Evolutionary conservation across 1,140 invertebrate genomes (phyloP).

Genomic region (Tribolium madens): DNA sequence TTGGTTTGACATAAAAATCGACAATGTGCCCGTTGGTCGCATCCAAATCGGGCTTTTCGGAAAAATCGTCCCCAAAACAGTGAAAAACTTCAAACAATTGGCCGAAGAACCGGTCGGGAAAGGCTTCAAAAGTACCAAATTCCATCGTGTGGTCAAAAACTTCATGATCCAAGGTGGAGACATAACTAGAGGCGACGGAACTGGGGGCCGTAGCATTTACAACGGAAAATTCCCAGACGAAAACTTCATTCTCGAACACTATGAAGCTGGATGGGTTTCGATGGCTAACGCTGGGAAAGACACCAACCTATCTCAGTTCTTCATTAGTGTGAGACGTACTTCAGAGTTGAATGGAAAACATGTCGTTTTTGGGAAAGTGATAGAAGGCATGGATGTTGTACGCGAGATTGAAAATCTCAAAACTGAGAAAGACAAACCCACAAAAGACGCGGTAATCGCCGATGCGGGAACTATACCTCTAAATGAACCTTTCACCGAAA

Average conservation of each 20-base stretch:
- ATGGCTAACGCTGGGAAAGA: conserved; percentile 98
- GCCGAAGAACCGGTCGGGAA: conserved; percentile 78
- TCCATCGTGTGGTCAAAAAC: conserved; percentile 93
- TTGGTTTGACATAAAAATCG: conserved; percentile 93
- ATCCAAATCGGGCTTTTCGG: conserved; percentile 95
- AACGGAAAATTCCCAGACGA: conserved; percentile 95
- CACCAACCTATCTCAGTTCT: conserved; percentile 99
- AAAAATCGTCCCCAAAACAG: conserved; percentile 96
- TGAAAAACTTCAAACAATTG: conserved; percentile 90
- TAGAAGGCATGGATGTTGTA: conserved; percentile 92
- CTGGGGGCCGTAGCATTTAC: conserved; percentile 92
- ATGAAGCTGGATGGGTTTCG: conserved; percentile 94
- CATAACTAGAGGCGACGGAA: conserved; percentile 93
- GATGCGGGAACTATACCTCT: conserved; percentile 79
- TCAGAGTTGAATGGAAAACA: conserved; percentile 97
- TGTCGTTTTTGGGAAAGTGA: conserved; percentile 96
- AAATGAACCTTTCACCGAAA: conserved; percentile 81
- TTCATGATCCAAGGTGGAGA: conserved; percentile 98
- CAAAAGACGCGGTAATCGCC: conserved; percentile 82
- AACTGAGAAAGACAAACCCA: conserved; percentile 82
- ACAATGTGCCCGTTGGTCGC: conserved; percentile 79
- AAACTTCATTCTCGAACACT: conserved; percentile 98
- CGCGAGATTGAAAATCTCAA: conserved; percentile 83
- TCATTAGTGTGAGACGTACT: conserved; percentile 94
- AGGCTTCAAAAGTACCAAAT: conserved; percentile 90